Conservation (phyloP, 1,140 invertebrate genomes). For the Brachystomella parvula region DNA sequence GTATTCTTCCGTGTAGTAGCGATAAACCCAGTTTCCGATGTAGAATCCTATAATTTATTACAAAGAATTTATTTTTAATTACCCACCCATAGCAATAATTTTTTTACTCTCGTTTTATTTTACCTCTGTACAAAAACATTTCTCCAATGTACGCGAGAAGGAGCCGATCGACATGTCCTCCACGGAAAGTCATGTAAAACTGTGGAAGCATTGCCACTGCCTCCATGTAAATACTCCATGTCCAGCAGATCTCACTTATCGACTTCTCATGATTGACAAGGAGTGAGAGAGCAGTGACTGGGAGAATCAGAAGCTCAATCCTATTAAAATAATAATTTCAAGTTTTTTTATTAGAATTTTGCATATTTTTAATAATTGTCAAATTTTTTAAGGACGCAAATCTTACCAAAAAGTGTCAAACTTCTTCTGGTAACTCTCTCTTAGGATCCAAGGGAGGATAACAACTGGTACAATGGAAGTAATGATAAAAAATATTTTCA, state of each 20-base stretch:
- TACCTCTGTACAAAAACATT: constrained; percentile 83
- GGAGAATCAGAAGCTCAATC: constrained; percentile 88
- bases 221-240: constrained; percentile 98
- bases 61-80: constrained; percentile 50
- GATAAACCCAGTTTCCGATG: constrained; percentile 94
- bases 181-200: constrained; percentile 95
- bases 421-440: constrained; percentile 92
- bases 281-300: constrained; percentile 73
- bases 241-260: constrained; percentile 90
- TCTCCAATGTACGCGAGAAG: constrained; percentile 98
- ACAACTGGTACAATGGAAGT: constrained; percentile 85
- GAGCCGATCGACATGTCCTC: constrained; percentile 97
- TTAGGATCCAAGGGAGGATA: constrained; percentile 94
- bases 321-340: too few species aligned
- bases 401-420: constrained; percentile 82
- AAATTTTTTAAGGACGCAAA: too few species aligned
- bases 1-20: constrained; percentile 85
- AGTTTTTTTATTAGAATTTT: background rate
- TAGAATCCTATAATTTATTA: constrained; percentile 68
- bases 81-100: background rate
- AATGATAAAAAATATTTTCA: constrained; percentile 92
- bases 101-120: background rate
- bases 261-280: constrained; percentile 91
- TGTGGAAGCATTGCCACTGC: constrained; percentile 97
- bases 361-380: background rate